These are phyloP conservation scores for Torymus texanus DNA, from an alignment of 2,888 invertebrate genomes.

Conservation along the genomic window DNA sequence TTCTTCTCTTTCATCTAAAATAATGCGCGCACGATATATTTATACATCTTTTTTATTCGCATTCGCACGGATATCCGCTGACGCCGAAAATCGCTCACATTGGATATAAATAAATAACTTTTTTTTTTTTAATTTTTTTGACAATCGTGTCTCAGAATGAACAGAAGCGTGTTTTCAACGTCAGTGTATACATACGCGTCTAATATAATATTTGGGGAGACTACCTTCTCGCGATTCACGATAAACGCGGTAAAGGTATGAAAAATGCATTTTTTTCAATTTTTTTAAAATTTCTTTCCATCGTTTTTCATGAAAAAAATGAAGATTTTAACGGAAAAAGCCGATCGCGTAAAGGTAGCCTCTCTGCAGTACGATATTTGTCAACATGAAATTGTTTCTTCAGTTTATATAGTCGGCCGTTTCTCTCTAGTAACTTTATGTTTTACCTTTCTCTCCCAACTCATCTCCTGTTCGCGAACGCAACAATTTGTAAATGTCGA, in stretches of 20 bases:
- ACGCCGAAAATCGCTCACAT: conserved; percentile 12
- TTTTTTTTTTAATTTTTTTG: background rate
- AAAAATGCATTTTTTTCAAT: too few relatives aligned
- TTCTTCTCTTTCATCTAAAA: conserved; percentile 46
- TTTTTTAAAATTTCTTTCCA: too few relatives aligned
- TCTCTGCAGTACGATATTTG: conserved; percentile 24
- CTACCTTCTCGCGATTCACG: background rate
- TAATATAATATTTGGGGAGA: conserved; percentile 9
- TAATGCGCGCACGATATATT: conserved; percentile 50
- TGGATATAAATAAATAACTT: conserved; percentile 44
- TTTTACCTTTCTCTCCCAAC: conserved; percentile 5
- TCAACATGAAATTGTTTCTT: conserved; percentile 37
- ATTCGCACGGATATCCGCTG: conserved; percentile 22
- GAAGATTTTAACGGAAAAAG: conserved; percentile 2
- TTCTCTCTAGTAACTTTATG: conserved; percentile 47
- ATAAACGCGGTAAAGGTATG: too few relatives aligned
- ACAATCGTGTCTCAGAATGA: background rate
- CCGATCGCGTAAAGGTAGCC: conserved; percentile 25
- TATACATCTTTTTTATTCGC: conserved; percentile 36
- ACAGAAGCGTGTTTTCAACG: background rate
- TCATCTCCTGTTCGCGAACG: conserved; percentile 41
- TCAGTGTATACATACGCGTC: conserved; percentile 7
- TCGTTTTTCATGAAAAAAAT: background rate
- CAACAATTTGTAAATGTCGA: conserved; percentile 41
- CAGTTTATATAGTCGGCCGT: conserved; percentile 38